Evolutionary conservation across 2,113 vertebrate genomes (phyloP), one percentile per base, ranked within the genome.

Genomic region (Rhinopomastus cyanomelas): DNA sequence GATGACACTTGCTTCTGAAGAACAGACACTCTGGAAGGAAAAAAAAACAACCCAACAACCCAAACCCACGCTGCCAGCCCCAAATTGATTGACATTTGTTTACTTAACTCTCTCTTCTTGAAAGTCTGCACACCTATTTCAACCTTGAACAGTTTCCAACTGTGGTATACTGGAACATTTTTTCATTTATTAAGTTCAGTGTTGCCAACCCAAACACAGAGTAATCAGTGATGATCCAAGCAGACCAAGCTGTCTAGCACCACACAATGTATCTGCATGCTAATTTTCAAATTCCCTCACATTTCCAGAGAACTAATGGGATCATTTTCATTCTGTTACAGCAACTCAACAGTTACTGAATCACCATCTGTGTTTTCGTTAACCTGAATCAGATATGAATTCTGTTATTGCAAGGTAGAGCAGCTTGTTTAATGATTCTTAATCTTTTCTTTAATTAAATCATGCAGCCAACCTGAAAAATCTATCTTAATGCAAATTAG

Each of bases 371-470:
- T 98, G 99, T 98, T 98, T 99, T 98, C 98, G 98, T 98, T 99
- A 99, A 99, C 99, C 99, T 99, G 99, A 99, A 98, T 99, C 99
- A 99, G 98, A 99, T 99, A 98, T 99, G 98, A 98, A 98, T 98
- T 99, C 98, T 98, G 98, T 98, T 98, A 98, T 98, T 99, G 98
- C 99, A 99, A 99, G 99, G 99, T 99, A 99, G 98, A 98, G 98
- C 98, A 98, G 98, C 99, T 99, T 98, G 98, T 98, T 99, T 99
- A 99, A 99, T 99, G 99, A 99, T 99, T 99, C 98, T 99, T 99
- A 99, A 99, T 99, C 99, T 99, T 99, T 99, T 99, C 99, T 99
- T 99, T 99, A 99, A 99, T 99, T 99, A 99, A 99, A 99, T 99
- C 99, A 99, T 98, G 99, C 99, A 99, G 98, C 98, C 99, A 99